Conservation (phyloP, 2,797 vertebrate species). For the Helarctos malayanus region DNA sequence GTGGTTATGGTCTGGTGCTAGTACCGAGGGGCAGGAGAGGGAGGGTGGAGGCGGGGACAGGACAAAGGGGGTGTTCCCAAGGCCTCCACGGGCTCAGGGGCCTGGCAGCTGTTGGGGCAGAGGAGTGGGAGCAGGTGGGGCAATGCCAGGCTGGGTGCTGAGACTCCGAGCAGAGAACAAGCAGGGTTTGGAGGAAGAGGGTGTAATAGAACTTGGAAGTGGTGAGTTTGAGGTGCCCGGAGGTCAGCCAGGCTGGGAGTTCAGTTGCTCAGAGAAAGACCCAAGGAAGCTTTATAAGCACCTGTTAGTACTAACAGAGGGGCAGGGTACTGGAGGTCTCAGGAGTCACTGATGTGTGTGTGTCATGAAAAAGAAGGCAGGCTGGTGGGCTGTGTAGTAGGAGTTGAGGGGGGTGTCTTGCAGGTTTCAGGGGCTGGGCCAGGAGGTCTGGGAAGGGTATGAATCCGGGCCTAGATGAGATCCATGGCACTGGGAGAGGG, state of each 20-base stretch:
- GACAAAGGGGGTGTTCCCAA: not conserved
- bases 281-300: not conserved
- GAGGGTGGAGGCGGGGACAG: not conserved
- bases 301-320: not conserved
- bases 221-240: constrained; percentile 14
- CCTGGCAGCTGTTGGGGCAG: not conserved
- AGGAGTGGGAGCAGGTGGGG: not conserved
- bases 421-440: not conserved
- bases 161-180: not conserved
- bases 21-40: not conserved
- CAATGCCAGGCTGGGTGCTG: not conserved
- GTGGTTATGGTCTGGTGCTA: not conserved
- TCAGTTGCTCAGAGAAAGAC: not conserved
- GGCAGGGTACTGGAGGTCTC: not conserved
- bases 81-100: not conserved
- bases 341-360: not conserved
- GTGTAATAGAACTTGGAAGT: not conserved
- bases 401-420: not conserved
- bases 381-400: not conserved
- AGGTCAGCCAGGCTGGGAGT: not conserved
- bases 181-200: constrained; percentile 7
- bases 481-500: not conserved
- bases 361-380: not conserved
- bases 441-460: not conserved
- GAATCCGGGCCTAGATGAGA: not conserved